A percentile compares a stretch with the other conserved stretches of the same genome.
phyloP scores from a whole-genome alignment of 2,888 invertebrate species.

The Mesopsocus fuscifrons region DNA sequence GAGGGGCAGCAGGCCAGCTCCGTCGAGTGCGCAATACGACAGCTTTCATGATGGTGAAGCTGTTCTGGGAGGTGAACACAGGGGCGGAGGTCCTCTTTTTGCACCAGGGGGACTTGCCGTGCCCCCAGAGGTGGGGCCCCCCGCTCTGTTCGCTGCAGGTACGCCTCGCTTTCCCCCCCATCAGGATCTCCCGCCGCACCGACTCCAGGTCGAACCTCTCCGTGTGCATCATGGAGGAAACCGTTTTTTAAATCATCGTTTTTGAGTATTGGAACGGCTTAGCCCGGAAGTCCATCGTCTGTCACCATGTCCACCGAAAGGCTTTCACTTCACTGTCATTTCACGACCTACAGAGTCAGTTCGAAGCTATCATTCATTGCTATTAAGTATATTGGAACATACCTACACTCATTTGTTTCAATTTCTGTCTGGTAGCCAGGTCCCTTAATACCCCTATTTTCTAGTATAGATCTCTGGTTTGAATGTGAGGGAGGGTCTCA shows the following conservation, averaged over 20 bases:
- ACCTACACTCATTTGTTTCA: no score
- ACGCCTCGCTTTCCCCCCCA: slow-evolving; percentile 34
- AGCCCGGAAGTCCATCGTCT: not conserved
- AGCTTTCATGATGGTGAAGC: slow-evolving; percentile 19
- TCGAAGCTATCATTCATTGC: no score
- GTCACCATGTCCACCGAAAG: not conserved
- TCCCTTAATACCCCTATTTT: no score
- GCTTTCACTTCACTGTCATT: not conserved
- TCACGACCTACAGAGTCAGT: no score
- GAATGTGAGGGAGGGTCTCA: no score
- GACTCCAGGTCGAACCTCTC: slow-evolving; percentile 18
- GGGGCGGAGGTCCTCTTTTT: slow-evolving; percentile 52
- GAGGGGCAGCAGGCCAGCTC: slow-evolving; percentile 59
- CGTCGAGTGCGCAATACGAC: slow-evolving; percentile 46
- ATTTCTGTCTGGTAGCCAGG: no score
- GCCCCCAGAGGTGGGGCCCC: slow-evolving; percentile 50
- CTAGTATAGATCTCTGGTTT: no score
- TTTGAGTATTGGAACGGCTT: no score
- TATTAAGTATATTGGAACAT: no score
- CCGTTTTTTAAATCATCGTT: no score
- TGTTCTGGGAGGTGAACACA: slow-evolving; percentile 22
- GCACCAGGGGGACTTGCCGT: slow-evolving; percentile 28
- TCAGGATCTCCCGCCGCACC: slow-evolving; percentile 29
- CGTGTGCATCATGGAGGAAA: not conserved
- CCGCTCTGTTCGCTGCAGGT: slow-evolving; percentile 52